Evolutionary conservation across 2,888 invertebrate genomes (phyloP), one percentile per base, ranked within the genome.

Genomic region (Lamellibrachia columna): DNA sequence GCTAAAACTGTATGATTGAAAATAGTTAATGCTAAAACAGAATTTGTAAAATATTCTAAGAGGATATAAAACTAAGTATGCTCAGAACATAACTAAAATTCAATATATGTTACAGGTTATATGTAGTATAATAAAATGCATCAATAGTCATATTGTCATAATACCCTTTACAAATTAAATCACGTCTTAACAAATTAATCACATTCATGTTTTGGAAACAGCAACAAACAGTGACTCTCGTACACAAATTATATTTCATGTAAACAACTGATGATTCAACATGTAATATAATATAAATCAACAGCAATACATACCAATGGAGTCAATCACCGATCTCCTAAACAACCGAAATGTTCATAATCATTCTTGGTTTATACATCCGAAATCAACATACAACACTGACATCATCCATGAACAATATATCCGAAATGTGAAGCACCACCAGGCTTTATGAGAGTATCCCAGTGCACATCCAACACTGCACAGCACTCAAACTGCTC

Each of bases 401-500:
- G 75, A 75, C 6, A 75, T 22, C 75, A 75, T 75, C 75, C 75
- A 15, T 22, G 15, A 15, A 75, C 22, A 22, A 22, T 75, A 75
- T 75, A 75, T 75, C 75, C 75, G 75, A 75, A 75, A 75, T 75
- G 22, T 75, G 75, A 75, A 75, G n/a, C 75, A 75, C 75, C 75
- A 6, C 75, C 75, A 75, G 40, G 75, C 22, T 75, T 75, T 6
- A 22, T 22, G 75, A 15, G 15, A 75, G 4, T 75, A 75, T 22
- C 75, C 75, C n/a, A 75, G n/a, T 75, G 75, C 75, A 75, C 75
- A 75, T 75, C 75, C 75, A 22, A 22, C 6, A 15, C 75, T 22
- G n/a, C 75, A 15, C 75, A 3, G n/a, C 22, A 75, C 15, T n/a
- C 75, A 75, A 75, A 15, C 75, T 75, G 75, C 75, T 75, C 75